Conservation (phyloP, 2,113 vertebrate genomes). For the Seriola rivoliana region DNA sequence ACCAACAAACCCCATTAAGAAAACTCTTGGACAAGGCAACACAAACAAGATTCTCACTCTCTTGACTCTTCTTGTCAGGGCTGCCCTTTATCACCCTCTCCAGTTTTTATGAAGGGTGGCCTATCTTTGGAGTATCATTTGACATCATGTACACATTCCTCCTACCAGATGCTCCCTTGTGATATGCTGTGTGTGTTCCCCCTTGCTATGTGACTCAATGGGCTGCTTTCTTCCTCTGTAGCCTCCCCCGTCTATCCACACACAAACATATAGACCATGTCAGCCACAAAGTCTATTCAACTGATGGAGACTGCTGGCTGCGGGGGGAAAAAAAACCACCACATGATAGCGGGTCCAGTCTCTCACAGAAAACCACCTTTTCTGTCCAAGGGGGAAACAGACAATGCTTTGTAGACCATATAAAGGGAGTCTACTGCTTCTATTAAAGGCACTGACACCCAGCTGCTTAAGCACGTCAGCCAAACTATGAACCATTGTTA, state of each 20-base stretch:
- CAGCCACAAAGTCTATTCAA: slow-evolving; percentile 79
- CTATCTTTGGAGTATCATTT: slow-evolving; percentile 84
- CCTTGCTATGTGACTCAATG: slow-evolving; percentile 76
- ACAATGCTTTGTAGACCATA: slow-evolving; percentile 84
- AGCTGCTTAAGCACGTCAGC: slow-evolving; percentile 86
- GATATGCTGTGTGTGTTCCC: slow-evolving; percentile 81
- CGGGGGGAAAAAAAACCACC: slow-evolving; percentile 76
- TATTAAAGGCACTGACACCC: slow-evolving; percentile 85
- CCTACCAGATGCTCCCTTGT: slow-evolving; percentile 83
- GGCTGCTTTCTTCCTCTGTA: slow-evolving; percentile 77
- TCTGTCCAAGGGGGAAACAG: slow-evolving; percentile 77
- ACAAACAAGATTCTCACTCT: slow-evolving; percentile 74
- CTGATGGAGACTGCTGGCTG: slow-evolving; percentile 76
- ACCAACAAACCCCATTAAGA: slow-evolving; percentile 64
- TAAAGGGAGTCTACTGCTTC: slow-evolving; percentile 81
- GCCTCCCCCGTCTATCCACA: slow-evolving; percentile 60
- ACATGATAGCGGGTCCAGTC: slow-evolving; percentile 80
- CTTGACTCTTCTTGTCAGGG: slow-evolving; percentile 70
- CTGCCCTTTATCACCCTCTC: slow-evolving; percentile 70
- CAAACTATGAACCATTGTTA: slow-evolving; percentile 86
- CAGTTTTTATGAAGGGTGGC: slow-evolving; percentile 72
- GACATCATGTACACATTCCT: slow-evolving; percentile 85
- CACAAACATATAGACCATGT: slow-evolving; percentile 81
- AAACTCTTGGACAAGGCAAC: slow-evolving; percentile 68
- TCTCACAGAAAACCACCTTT: slow-evolving; percentile 83